Evolutionary conservation across 2,888 invertebrate species (phyloP), one percentile per base, ranked within the genome.

Genomic region (Melanotus villosus): DNA sequence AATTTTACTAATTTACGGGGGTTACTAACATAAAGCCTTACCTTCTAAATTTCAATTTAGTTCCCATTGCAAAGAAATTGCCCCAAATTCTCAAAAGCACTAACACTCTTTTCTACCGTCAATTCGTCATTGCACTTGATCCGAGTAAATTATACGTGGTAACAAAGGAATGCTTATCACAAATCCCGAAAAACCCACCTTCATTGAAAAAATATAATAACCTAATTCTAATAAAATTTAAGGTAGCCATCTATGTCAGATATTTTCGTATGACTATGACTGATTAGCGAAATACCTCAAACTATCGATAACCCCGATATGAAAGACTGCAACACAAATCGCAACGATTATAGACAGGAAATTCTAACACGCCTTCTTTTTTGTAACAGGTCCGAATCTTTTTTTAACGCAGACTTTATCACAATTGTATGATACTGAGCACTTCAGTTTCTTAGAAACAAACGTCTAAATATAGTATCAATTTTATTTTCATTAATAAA

Each of bases 401-500:
- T n/a, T n/a, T n/a, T n/a, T n/a, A n/a, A n/a, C n/a, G n/a, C n/a
- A n/a, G n/a, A 23, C 18, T 19, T 45, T 45, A 45, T 45, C 45
- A 45, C 9, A 45, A 45, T 45, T 21, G 47, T 47, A 47, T 12
- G 23, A 47, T 26, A 47, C n/a, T 12, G 47, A 26, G 7, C 23
- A 23, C 12, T 21, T 10, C 6, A 45, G 12, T 47, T 47, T 47
- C 47, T n/a, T 47, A 12, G 47, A 47, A 47, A 47, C 23, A 4
- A 2, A 5, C 5, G 12, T n/a, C 47, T 47, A 47, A 23, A 47
- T 47, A 47, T 47, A 47, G 23, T 12, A 47, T 1, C 23, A 47
- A 21, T 47, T 45, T 45, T 47, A 47, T 12, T 21, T 21, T 47
- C 47, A 47, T 47, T 47, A 47, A 47, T 47, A 47, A 47, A 47